Base-by-base conservation (phyloP, 2,888 invertebrate genomes). In the Osedax fenrisi region DNA sequence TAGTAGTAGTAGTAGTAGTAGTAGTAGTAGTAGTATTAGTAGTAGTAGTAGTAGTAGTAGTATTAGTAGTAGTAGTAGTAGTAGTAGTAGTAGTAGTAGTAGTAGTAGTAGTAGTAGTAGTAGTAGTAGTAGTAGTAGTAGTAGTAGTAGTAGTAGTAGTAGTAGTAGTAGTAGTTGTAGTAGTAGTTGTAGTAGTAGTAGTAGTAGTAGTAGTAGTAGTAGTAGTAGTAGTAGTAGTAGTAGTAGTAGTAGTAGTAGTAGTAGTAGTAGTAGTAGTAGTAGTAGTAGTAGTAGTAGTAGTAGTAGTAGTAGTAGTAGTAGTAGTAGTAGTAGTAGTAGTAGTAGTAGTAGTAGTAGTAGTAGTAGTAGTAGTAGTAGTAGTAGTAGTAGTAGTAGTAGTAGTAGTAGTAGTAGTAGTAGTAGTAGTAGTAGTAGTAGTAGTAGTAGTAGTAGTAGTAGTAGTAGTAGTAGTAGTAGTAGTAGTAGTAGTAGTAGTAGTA, bases 1-100 rank as follows among this genome's bases (percentile, higher is more conserved):
- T 75, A 75, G 75, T 68, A 75, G 75, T 75, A 75, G 75, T 75
- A 75, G 75, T 75, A 75, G 75, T 75, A 75, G 75, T 75, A 75
- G 75, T 75, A 75, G 75, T 75, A 75, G 74, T n/a, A n/a, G n/a
- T n/a, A n/a, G n/a, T n/a, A n/a, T n/a, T n/a, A n/a, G n/a, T n/a
- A n/a, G n/a, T n/a, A n/a, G n/a, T n/a, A n/a, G n/a, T n/a, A n/a
- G n/a, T n/a, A n/a, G n/a, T n/a, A n/a, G n/a, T n/a, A n/a, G n/a
- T n/a, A n/a, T n/a, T n/a, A n/a, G n/a, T n/a, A n/a, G n/a, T n/a
- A n/a, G n/a, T n/a, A n/a, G n/a, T 75, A 75, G 75, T 75, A 75
- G 75, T 75, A 75, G 75, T 74, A 74, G 41, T 66, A 27, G 66
- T 27, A 73, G 72, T 75, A 75, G 75, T 75, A 75, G 75, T 75